Percentiles rank a stretch among this genome's conserved stretches.
Evolutionary conservation across 2,797 vertebrate genomes (phyloP).

Genomic region (Saxicola maurus): DNA sequence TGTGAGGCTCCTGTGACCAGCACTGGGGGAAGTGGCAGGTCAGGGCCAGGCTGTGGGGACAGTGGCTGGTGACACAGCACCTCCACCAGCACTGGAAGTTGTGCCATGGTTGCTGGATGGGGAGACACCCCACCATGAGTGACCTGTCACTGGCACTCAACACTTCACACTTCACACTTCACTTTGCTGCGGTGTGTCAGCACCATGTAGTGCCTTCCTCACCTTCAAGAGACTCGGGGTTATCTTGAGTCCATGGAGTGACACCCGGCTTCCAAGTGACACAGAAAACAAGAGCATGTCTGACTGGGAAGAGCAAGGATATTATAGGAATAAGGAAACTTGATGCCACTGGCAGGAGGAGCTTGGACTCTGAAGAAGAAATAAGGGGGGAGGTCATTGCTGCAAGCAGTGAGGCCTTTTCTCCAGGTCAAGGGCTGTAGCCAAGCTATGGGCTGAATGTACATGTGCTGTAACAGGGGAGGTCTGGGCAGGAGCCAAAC

Average conservation of each 20-base stretch:
- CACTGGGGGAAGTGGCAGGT: rapidly evolving
- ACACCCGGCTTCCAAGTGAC: not conserved
- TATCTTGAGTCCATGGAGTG: not conserved
- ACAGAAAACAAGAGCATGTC: not conserved
- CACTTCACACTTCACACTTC: rapidly evolving
- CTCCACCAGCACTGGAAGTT: rapidly evolving
- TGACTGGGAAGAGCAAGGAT: not conserved
- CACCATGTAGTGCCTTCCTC: not conserved
- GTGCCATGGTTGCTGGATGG: rapidly evolving
- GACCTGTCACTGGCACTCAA: not conserved
- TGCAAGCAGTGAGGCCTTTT: not conserved
- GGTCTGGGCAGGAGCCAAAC: not conserved
- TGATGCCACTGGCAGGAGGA: not conserved
- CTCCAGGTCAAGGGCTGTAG: not conserved
- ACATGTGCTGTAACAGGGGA: not conserved
- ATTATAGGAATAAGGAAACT: not conserved
- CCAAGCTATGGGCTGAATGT: not conserved
- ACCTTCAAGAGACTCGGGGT: not conserved
- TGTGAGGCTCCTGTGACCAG: not conserved
- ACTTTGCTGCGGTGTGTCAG: rapidly evolving
- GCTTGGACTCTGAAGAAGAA: not conserved
- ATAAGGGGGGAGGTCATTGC: not conserved
- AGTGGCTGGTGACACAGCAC: rapidly evolving
- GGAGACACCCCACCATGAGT: not conserved
- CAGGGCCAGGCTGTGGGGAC: not conserved